Evolutionary conservation across 2,113 vertebrate genomes (phyloP).

Genomic region (Felis catus): F.catus_Fca126_mat1.0 CM031421.1:36053001-36053500

Average conservation of each 20-base stretch:
- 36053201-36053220: background rate
- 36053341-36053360: background rate
- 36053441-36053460: background rate
- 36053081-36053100: background rate
- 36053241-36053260: background rate
- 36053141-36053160: background rate
- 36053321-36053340: background rate
- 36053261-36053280: background rate
- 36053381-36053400: background rate
- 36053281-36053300: background rate
- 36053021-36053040: background rate
- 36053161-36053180: fast-evolving
- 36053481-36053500: too few species aligned
- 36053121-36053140: background rate
- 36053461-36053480: too few species aligned
- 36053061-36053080: background rate
- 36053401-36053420: background rate
- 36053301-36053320: background rate
- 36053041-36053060: background rate
- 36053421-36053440: background rate
- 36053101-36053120: background rate
- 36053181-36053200: background rate
- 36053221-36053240: background rate
- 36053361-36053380: background rate
- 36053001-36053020: background rate